These are phyloP conservation scores for Acomys russatus DNA, from an alignment of 2,797 vertebrate genomes.

Conservation along the genomic window DNA sequence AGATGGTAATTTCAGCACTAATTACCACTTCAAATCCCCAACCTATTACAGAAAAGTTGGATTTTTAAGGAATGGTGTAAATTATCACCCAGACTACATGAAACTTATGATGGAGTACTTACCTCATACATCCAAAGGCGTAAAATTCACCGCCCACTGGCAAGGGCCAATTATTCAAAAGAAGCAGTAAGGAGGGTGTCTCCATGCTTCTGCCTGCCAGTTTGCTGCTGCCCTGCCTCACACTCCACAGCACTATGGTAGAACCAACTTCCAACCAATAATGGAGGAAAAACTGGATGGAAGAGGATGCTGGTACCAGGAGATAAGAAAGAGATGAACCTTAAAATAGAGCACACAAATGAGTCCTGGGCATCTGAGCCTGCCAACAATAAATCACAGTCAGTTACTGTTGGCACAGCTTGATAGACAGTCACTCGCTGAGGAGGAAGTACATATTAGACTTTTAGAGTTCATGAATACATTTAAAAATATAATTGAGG, in stretches of 20 bases:
- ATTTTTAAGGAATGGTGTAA: not conserved
- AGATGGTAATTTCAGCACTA: constrained; percentile 4
- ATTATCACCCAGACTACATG: not conserved
- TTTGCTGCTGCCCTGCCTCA: not conserved
- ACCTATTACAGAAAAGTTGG: not conserved
- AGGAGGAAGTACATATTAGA: not conserved
- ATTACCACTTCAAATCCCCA: constrained; percentile 4
- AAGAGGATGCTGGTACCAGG: not conserved
- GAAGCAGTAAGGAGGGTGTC: not conserved
- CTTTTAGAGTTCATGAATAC: not conserved
- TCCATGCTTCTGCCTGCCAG: not conserved
- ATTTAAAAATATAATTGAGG: not conserved
- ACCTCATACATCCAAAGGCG: not conserved
- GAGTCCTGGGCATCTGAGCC: not conserved
- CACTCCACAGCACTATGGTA: not conserved
- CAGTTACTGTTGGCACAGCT: not conserved
- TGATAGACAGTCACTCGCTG: not conserved
- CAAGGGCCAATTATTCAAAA: not conserved
- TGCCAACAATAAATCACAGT: not conserved
- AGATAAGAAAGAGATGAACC: not conserved
- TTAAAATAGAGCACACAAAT: not conserved
- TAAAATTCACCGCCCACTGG: not conserved
- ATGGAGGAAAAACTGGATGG: not conserved
- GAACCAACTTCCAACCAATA: not conserved
- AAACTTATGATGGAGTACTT: not conserved